A percentile compares a stretch with the other conserved stretches of the same genome.
phyloP scores from a whole-genome alignment of 2,888 invertebrate species.

The Tachystola acroxantha region DNA sequence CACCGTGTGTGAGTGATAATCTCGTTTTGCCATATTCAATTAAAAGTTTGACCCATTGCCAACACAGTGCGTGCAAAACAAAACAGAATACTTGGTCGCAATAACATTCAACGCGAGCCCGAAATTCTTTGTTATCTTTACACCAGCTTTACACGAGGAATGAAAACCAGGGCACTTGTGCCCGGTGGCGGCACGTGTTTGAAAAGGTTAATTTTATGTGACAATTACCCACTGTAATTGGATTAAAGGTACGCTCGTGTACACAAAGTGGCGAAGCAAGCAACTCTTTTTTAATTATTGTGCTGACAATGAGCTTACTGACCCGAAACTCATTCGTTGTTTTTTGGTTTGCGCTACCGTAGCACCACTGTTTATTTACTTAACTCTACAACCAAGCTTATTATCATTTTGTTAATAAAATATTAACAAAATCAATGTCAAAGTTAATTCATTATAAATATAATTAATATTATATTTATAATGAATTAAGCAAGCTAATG shows the following conservation, averaged over 20 bases:
- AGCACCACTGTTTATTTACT: too few relatives aligned
- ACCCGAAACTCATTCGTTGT: constrained; percentile 7
- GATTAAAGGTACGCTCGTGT: constrained; percentile 15
- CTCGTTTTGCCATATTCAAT: constrained; percentile 67
- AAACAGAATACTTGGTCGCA: constrained; percentile 10
- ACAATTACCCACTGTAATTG: constrained; percentile 34
- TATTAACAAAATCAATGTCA: too few relatives aligned
- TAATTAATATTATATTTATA: too few relatives aligned
- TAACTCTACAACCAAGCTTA: too few relatives aligned
- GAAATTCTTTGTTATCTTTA: constrained; percentile 28
- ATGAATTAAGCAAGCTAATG: too few relatives aligned
- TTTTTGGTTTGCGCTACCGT: constrained; percentile 2
- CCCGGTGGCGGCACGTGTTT: constrained; percentile 22
- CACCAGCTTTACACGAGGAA: constrained; percentile 17
- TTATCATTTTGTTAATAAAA: too few relatives aligned
- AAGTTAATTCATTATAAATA: too few relatives aligned
- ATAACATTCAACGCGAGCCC: background rate
- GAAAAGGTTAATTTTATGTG: constrained; percentile 25
- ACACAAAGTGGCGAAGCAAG: background rate
- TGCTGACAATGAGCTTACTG: background rate
- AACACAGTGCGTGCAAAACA: constrained; percentile 16
- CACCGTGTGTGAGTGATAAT: constrained; percentile 74
- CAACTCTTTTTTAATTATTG: background rate
- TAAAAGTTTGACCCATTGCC: constrained; percentile 66
- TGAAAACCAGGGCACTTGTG: constrained; percentile 26